Evolutionary conservation across 2,113 vertebrate genomes (phyloP).

Genomic region (Sinocyclocheilus anshuiensis): DNA sequence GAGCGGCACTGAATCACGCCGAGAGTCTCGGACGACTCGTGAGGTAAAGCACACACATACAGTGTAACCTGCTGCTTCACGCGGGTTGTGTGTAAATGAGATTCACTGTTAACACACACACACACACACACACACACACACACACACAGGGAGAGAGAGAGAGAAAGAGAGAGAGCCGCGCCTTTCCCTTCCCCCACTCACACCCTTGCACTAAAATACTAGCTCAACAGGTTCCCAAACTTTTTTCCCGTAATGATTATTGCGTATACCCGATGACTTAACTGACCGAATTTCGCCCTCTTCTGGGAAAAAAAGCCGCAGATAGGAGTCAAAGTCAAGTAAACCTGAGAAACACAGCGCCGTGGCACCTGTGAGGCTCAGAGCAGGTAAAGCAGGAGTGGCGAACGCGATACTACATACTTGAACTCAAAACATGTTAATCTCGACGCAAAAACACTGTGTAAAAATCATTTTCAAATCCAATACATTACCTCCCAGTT

Average conservation of each 20-base stretch:
- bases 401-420: background rate
- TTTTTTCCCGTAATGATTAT: background rate
- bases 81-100: constrained; percentile 51
- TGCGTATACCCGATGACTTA: background rate
- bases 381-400: background rate
- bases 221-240: constrained; percentile 59
- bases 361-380: constrained; percentile 3
- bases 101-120: constrained; percentile 29
- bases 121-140: too few species aligned
- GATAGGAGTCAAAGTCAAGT: background rate
- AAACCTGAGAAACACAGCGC: background rate
- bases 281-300: constrained; percentile 21
- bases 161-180: constrained; percentile 47
- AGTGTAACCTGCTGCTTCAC: constrained; percentile 25
- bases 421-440: background rate
- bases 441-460: background rate
- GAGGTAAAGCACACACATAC: background rate
- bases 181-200: constrained; percentile 59
- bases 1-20: constrained; percentile 4
- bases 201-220: constrained; percentile 57
- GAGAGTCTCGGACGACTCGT: background rate
- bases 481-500: background rate
- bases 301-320: background rate
- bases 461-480: background rate
- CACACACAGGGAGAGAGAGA: background rate